phyloP scores from a whole-genome alignment of 2,888 invertebrate species.

The Steromphala cineraria region DNA sequence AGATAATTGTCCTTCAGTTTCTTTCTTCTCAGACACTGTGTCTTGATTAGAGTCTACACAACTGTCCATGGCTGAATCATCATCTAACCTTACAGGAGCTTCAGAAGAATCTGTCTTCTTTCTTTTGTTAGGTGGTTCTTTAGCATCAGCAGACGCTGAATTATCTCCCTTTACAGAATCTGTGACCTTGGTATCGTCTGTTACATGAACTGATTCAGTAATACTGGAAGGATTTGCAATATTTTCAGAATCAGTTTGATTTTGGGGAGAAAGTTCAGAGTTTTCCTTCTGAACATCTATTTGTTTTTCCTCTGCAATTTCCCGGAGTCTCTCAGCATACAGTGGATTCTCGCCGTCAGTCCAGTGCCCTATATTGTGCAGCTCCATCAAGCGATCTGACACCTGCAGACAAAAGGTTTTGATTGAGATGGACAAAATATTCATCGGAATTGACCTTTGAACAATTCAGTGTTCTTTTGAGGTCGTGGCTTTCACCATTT shows the following conservation, averaged over 20 bases:
- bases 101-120: slow-evolving; percentile 1
- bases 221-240: too few relatives aligned
- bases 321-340: slow-evolving; percentile 42
- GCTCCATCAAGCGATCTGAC: slow-evolving; percentile 90
- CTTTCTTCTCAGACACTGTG: not conserved
- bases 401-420: slow-evolving; percentile 74
- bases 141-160: not conserved
- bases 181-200: not conserved
- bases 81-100: not conserved
- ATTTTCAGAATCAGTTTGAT: not conserved
- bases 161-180: not conserved
- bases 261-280: not conserved
- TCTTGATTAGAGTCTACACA: not conserved
- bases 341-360: slow-evolving; percentile 79
- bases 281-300: not conserved
- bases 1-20: too few relatives aligned
- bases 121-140: slow-evolving; percentile 24
- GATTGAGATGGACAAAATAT: not conserved
- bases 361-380: slow-evolving; percentile 93
- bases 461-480: too few relatives aligned
- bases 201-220: not conserved
- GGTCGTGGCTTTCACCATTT: too few relatives aligned
- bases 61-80: not conserved
- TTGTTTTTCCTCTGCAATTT: slow-evolving; percentile 26
- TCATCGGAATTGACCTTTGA: too few relatives aligned